These are phyloP conservation scores for Stichodactyla helianthus DNA, from an alignment of 64 coral and sea anemone genomes.

Conservation along the genomic window DNA sequence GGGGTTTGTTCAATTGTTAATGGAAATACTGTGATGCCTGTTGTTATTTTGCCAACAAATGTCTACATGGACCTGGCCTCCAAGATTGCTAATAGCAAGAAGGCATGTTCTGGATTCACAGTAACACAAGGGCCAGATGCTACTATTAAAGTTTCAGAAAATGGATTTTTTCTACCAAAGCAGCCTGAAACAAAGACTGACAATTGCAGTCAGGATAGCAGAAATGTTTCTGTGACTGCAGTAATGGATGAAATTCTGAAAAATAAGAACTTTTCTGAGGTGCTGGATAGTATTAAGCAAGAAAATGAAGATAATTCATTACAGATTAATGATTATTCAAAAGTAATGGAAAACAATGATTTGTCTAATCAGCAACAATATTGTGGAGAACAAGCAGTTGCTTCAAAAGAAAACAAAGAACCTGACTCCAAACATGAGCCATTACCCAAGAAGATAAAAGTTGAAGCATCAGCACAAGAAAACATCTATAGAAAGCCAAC, in stretches of 20 bases:
- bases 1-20: constrained; percentile 6
- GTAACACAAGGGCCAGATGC: neutral
- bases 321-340: neutral
- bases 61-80: constrained; percentile 36
- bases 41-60: constrained; percentile 49
- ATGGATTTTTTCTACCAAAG: neutral
- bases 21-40: constrained; percentile 37
- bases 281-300: neutral
- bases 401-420: neutral
- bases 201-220: neutral
- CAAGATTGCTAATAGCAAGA: constrained; percentile 31
- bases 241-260: constrained; percentile 21
- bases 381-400: neutral
- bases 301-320: constrained; percentile 8
- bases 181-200: neutral
- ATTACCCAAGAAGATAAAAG: neutral
- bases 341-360: neutral
- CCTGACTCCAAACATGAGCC: neutral
- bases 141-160: neutral
- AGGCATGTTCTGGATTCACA: neutral
- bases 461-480: neutral
- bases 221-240: neutral
- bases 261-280: constrained; percentile 12
- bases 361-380: neutral
- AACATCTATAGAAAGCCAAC: neutral